Evolutionary conservation across 1,140 invertebrate species (phyloP).

Genomic region (Matsumurasca onukii): DNA sequence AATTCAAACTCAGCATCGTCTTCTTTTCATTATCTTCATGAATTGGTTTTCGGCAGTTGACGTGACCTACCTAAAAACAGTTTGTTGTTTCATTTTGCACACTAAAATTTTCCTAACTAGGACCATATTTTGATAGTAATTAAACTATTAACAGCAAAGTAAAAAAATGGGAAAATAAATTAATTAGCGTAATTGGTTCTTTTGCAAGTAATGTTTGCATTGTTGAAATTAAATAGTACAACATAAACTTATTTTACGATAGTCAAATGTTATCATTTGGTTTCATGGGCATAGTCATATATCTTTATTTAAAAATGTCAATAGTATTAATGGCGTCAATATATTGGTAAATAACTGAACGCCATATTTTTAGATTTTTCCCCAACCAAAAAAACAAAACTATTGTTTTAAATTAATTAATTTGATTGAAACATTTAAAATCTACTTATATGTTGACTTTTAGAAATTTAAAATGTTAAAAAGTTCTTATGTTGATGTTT

Average conservation of each 20-base stretch:
- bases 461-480: not conserved
- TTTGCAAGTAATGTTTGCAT: not conserved
- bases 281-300: too few species aligned
- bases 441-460: not conserved
- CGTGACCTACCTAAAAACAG: conserved; percentile 35
- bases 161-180: conserved; percentile 3
- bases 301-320: not conserved
- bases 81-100: too few species aligned
- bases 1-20: conserved; percentile 34
- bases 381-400: not conserved
- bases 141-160: not conserved
- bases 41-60: conserved; percentile 33
- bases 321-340: not conserved
- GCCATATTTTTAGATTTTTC: not conserved
- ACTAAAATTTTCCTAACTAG: too few species aligned
- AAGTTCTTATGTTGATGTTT: not conserved
- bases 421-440: too few species aligned
- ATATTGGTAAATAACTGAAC: not conserved
- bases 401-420: not conserved
- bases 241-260: not conserved
- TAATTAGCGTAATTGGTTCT: not conserved
- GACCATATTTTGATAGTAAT: too few species aligned
- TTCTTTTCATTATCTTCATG: conserved; percentile 20
- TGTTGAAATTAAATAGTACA: not conserved
- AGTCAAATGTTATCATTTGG: too few species aligned